Evolutionary conservation across 2,797 vertebrate species (phyloP), one percentile per base, ranked within the genome.

Genomic region (Sebastiscus tertius): DNA sequence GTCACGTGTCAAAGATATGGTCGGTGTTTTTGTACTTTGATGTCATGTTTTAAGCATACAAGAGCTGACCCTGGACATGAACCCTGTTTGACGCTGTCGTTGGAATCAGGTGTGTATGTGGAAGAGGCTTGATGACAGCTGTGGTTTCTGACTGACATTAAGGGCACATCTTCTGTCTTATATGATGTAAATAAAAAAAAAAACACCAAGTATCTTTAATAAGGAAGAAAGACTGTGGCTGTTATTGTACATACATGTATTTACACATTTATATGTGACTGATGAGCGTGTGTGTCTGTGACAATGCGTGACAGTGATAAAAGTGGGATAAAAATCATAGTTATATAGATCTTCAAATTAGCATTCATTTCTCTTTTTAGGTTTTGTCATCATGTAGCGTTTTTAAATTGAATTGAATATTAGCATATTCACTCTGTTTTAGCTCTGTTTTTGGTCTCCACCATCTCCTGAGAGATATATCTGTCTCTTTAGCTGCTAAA

Each of bases 161-260:
- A 92, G 81, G 89, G 88, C 88, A 91, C 93, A 90, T 93, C 85
- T 81, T 90, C 87, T 93, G 90, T 93, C 88, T 90, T 88, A 93
- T 86, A 93, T 86, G 24, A 88, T 95, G 93, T 95, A 94, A 94
- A 95, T 94, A 94, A 94, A 90, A 83, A 88, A 83, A 87, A 78
- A 88, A 85, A 75, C 88, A 94, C 89, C 64, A 80, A 86, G 89
- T 92, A 94, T 93, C 91, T 94, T 95, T 95, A 94, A 92, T 93
- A 93, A 91, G 82, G 75, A 92, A 82, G 34, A 89, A 85, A 33
- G 81, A 59, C 66, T 88, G 67, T 18, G 80, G 16, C 77, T 88
- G 56, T 89, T 89, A 73, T 71, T 90, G 46, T 78, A 18, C 72
- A 14, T 62, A 39, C 34, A 26, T 82, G 8, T 18, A n/a, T 7